phyloP scores from a whole-genome alignment of 1,140 invertebrate genomes.

The Aethina tumida region DNA sequence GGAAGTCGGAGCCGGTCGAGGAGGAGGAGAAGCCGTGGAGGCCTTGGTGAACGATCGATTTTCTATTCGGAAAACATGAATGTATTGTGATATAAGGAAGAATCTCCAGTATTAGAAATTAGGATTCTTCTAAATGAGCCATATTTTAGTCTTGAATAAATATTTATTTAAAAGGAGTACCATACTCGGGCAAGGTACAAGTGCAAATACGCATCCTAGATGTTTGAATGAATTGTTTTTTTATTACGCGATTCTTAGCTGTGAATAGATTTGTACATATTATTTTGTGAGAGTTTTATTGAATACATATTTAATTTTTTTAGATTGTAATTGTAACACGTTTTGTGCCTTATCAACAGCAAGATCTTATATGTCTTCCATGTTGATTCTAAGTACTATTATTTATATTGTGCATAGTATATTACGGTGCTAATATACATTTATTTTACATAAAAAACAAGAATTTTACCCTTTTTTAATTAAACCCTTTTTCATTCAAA shows the following conservation, averaged over 20 bases:
- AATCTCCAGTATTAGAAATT: conserved; percentile 6
- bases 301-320: conserved; percentile 13
- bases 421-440: too few species aligned
- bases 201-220: conserved; percentile 5
- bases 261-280: conserved; percentile 7
- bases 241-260: conserved; percentile 4
- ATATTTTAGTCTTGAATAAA: not conserved
- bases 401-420: too few species aligned
- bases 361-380: conserved; percentile 21
- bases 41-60: conserved; percentile 48
- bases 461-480: too few species aligned
- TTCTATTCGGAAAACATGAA: conserved; percentile 8
- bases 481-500: too few species aligned
- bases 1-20: conserved; percentile 41
- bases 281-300: conserved; percentile 12
- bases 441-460: too few species aligned
- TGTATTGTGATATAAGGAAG: conserved; percentile 1
- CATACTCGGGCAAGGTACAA: not conserved
- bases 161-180: conserved; percentile 3
- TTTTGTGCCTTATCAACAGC: conserved; percentile 22
- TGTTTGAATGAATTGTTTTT: conserved; percentile 4
- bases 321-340: conserved; percentile 5
- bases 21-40: conserved; percentile 48
- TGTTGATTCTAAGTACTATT: too few species aligned
- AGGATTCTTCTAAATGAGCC: not conserved